These are phyloP conservation scores for Symphodus melops DNA, from an alignment of 2,113 vertebrate genomes.

Conservation along the genomic window DNA sequence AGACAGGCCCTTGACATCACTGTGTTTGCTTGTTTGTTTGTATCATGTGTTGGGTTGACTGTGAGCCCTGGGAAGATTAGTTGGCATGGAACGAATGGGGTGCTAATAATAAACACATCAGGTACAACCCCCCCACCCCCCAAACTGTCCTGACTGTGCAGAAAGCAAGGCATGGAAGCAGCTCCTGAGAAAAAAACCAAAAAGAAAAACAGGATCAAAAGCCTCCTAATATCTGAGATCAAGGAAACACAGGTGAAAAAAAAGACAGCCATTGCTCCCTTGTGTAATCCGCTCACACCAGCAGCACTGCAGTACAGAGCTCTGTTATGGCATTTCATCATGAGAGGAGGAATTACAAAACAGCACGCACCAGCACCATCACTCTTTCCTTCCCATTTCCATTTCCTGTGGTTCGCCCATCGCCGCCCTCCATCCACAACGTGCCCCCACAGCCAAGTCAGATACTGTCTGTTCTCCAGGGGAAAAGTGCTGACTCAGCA, in stretches of 20 bases:
- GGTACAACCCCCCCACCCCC: slow-evolving; percentile 17
- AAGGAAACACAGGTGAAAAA: slow-evolving; percentile 20
- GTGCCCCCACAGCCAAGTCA: slow-evolving; percentile 53
- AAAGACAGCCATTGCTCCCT: slow-evolving; percentile 7
- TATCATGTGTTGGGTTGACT: slow-evolving; percentile 45
- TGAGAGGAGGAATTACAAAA: slow-evolving; percentile 43
- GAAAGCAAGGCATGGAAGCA: slow-evolving; percentile 2
- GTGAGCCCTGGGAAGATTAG: slow-evolving; percentile 53
- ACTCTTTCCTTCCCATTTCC: slow-evolving; percentile 67
- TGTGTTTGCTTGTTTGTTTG: slow-evolving; percentile 65
- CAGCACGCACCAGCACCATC: slow-evolving; percentile 51
- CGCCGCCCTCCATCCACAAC: slow-evolving; percentile 35
- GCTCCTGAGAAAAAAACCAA: slow-evolving; percentile 15
- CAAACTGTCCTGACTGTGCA: slow-evolving; percentile 10
- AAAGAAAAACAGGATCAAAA: no score
- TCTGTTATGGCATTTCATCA: slow-evolving; percentile 60
- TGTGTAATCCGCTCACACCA: background rate
- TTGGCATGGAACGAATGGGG: slow-evolving; percentile 60
- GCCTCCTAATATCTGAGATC: slow-evolving; percentile 22
- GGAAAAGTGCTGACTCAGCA: slow-evolving; percentile 77
- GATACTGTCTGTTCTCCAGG: slow-evolving; percentile 56
- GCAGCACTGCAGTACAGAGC: slow-evolving; percentile 44
- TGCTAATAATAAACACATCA: slow-evolving; percentile 64
- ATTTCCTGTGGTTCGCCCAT: slow-evolving; percentile 57
- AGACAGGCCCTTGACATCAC: slow-evolving; percentile 13